Conservation (phyloP, 2,888 invertebrate species). For the Acleris laterana region DNA sequence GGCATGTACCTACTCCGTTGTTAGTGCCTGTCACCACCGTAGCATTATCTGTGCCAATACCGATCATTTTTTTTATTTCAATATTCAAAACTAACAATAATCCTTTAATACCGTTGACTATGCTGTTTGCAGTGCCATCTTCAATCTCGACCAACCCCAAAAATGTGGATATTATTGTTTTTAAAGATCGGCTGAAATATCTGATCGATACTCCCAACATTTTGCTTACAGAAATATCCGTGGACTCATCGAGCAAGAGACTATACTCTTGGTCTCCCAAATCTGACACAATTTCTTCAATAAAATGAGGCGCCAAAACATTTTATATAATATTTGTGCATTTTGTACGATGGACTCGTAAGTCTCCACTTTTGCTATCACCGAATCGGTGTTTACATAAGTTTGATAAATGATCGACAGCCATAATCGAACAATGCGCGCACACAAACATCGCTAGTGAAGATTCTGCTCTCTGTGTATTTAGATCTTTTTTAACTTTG, state of each 20-base stretch:
- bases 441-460: constrained; percentile 25
- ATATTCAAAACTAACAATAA: no score
- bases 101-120: constrained; percentile 23
- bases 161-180: constrained; percentile 39
- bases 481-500: neutral
- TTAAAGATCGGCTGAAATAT: constrained; percentile 36
- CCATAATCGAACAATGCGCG: constrained; percentile 26
- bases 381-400: constrained; percentile 30
- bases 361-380: constrained; percentile 29
- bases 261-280: constrained; percentile 40
- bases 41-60: constrained; percentile 34
- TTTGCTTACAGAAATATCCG: constrained; percentile 40
- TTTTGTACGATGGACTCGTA: constrained; percentile 38
- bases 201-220: constrained; percentile 39
- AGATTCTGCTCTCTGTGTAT: constrained; percentile 23
- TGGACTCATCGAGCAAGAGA: constrained; percentile 41
- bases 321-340: constrained; percentile 37
- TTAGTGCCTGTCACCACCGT: constrained; percentile 56
- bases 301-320: constrained; percentile 37
- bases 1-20: constrained; percentile 49
- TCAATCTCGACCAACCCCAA: constrained; percentile 37
- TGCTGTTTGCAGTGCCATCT: constrained; percentile 36
- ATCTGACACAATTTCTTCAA: constrained; percentile 25
- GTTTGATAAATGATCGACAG: constrained; percentile 25
- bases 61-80: constrained; percentile 42